phyloP scores from a whole-genome alignment of 1,140 invertebrate species.

The Pseudomyrmex sp. region DNA sequence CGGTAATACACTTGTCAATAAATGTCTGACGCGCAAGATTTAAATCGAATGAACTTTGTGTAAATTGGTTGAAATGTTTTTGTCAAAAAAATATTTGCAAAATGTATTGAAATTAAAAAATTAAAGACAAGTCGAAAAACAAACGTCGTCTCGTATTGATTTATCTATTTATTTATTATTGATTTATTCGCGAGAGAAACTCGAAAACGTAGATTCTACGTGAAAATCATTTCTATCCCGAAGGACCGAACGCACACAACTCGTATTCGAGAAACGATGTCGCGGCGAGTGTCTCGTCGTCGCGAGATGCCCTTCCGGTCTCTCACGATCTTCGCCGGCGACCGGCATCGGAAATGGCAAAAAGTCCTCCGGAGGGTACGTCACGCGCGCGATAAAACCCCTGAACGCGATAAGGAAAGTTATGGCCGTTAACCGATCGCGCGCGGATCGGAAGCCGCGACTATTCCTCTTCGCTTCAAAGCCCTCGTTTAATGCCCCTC shows the following conservation, averaged over 20 bases:
- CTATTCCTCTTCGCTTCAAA: slow-evolving; percentile 50
- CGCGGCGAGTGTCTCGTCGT: slow-evolving; percentile 31
- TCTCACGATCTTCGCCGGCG: slow-evolving; percentile 31
- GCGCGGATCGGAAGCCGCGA: slow-evolving; percentile 38
- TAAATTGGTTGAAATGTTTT: background rate
- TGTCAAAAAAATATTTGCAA: background rate
- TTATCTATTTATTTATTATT: background rate
- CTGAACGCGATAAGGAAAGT: slow-evolving; percentile 51
- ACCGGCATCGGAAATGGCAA: slow-evolving; percentile 44
- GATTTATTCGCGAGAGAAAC: background rate
- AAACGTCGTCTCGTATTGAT: background rate
- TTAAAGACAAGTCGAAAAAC: background rate
- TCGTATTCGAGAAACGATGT: slow-evolving; percentile 7
- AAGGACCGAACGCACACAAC: slow-evolving; percentile 6
- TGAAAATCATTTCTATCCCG: slow-evolving; percentile 37
- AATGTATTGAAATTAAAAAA: background rate
- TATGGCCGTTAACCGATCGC: slow-evolving; percentile 55
- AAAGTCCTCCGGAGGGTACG: slow-evolving; percentile 46
- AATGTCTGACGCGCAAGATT: background rate
- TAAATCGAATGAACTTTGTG: background rate
- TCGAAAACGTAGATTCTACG: slow-evolving; percentile 7
- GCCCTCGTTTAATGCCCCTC: slow-evolving; percentile 36
- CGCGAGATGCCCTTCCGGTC: slow-evolving; percentile 27
- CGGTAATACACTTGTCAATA: background rate
- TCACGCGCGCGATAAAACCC: slow-evolving; percentile 52